Evolutionary conservation across 2,888 invertebrate genomes (phyloP), one percentile per base, ranked within the genome.

Genomic region (Melieria omissa): DNA sequence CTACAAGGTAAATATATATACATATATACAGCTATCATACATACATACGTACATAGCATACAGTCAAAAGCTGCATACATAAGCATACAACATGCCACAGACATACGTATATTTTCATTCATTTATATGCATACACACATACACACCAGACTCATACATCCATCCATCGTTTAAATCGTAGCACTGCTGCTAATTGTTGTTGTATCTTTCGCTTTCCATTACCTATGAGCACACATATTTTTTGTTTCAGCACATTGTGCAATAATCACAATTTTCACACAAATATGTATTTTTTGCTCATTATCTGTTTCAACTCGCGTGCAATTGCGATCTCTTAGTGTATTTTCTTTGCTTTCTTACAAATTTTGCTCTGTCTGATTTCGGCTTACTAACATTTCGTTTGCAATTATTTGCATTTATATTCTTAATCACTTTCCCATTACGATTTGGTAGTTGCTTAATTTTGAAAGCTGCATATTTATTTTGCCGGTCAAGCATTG

Each of bases 1-100:
- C 91, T 92, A 91, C 88, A 96, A 96, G 95, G 95, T 96, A 87
- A 84, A 79, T 69, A 74, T 71, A 57, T 14, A 70, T 16, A 45
- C 46, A 47, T 64, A 42, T 5, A 49, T 16, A 58, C 58, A 45
- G 4, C 45, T 5, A 2, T 44, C 49, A 57, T 68, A 42, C 52
- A 46, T 54, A 68, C 45, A 64, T 54, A 65, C 10, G 58, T 62
- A 61, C 65, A 42, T 16, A 29, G 9, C 6, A 47, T 10, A 29
- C 29, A 29, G 29, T 29, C 29, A 29, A 2, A 57, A 29, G 29
- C 29, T 29, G 29, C 29, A 29, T 29, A 29, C 29, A 29, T 29
- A 29, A 29, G 29, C 29, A 29, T 29, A 29, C 29, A 29, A 29
- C 29, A 29, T 29, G 29, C 5, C 41, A 55, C 54, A 54, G 45